phyloP scores from a whole-genome alignment of 2,113 vertebrate genomes.

The Esox niger region DNA sequence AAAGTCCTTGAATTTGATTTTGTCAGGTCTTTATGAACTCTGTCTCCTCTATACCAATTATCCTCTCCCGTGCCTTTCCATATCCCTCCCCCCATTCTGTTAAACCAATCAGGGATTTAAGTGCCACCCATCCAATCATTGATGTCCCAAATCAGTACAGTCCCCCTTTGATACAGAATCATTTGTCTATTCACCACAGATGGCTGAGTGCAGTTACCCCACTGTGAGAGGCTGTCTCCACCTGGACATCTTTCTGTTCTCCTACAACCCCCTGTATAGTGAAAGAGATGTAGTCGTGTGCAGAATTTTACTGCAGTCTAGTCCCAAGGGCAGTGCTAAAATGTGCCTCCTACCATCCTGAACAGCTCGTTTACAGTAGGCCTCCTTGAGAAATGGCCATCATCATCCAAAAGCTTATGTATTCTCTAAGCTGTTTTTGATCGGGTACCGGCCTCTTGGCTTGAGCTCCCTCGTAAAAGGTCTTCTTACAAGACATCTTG shows the following conservation, averaged over 20 bases:
- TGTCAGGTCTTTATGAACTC: not conserved
- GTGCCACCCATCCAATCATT: slow-evolving; percentile 76
- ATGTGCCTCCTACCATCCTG: slow-evolving; percentile 64
- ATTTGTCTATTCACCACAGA: slow-evolving; percentile 76
- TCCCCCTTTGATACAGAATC: slow-evolving; percentile 75
- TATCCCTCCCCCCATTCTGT: slow-evolving; percentile 51
- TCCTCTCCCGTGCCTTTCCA: slow-evolving; percentile 40
- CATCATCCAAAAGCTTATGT: no score
- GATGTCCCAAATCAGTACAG: slow-evolving; percentile 72
- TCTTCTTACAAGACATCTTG: no score
- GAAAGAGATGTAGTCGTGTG: slow-evolving; percentile 68
- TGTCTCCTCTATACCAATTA: slow-evolving; percentile 32
- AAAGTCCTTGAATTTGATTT: slow-evolving; percentile 1
- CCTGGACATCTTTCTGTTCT: slow-evolving; percentile 69
- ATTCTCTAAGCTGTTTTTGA: no score
- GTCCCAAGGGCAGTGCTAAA: slow-evolving; percentile 47
- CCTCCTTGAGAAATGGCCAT: slow-evolving; percentile 42
- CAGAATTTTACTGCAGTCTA: slow-evolving; percentile 51
- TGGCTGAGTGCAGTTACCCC: slow-evolving; percentile 67
- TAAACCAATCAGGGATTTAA: slow-evolving; percentile 79
- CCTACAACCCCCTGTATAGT: slow-evolving; percentile 55
- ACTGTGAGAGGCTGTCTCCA: slow-evolving; percentile 67
- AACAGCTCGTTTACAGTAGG: no score
- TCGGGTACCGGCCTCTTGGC: no score
- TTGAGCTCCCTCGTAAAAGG: no score